Evolutionary conservation across 2,888 invertebrate species (phyloP), one percentile per base, ranked within the genome.

Genomic region (Cosmia pyralina): DNA sequence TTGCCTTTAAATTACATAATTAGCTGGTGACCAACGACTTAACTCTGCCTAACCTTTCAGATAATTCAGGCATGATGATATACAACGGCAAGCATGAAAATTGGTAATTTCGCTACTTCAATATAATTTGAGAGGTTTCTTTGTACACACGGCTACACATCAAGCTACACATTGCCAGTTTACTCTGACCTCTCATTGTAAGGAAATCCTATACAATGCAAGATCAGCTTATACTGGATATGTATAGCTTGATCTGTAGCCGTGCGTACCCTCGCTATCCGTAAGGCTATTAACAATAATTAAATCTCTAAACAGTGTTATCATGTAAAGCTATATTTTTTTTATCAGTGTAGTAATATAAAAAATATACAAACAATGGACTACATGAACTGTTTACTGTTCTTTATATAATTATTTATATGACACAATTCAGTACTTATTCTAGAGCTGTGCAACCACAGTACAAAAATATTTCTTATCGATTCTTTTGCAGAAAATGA

Each of bases 221-320:
- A n/a, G n/a, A n/a, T n/a, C n/a, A n/a, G n/a, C n/a, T n/a, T n/a
- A n/a, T n/a, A n/a, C n/a, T n/a, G n/a, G n/a, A n/a, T n/a, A n/a
- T n/a, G n/a, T n/a, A n/a, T n/a, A n/a, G n/a, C n/a, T n/a, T n/a
- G n/a, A n/a, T n/a, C n/a, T n/a, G n/a, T n/a, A n/a, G n/a, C n/a
- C n/a, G n/a, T n/a, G n/a, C n/a, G n/a, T n/a, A 44, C 7, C 17
- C 19, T 22, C 15, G 34, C 13, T 69, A 57, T 77, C 28, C 22
- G 13, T 19, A 22, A 50, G 8, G 13, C 34, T 57, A 77, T 77
- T 68, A 58, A 69, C 19, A 74, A 5, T 38, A 38, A 17, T 55
- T 2, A 75, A 77, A 77, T 70, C 74, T 63, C 63, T 63, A 28
- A 52, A 73, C 34, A 19, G 8, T 41, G 19, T 62, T 76, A 48